These are phyloP conservation scores for Aleiodes testaceus DNA, from an alignment of 2,888 invertebrate genomes.

Conservation along the genomic window DNA sequence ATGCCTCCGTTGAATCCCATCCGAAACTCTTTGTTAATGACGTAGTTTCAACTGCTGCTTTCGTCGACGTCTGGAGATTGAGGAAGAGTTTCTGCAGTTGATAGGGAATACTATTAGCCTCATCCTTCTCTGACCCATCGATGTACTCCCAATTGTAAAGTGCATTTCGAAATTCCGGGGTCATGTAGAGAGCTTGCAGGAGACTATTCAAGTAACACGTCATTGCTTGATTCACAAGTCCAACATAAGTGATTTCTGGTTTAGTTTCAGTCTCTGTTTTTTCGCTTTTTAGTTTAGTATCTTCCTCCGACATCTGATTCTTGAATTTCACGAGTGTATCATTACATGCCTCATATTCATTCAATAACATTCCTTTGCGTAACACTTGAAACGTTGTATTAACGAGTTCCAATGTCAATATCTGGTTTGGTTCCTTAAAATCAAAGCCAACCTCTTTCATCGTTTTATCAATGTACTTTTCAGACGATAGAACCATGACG, in stretches of 20 bases:
- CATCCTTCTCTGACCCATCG: slow-evolving; percentile 78
- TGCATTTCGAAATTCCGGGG: slow-evolving; percentile 92
- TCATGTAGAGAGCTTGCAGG: slow-evolving; percentile 91
- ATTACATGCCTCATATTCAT: slow-evolving; percentile 10
- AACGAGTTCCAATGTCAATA: neutral
- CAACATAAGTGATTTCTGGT: slow-evolving; percentile 76
- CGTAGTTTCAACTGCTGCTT: slow-evolving; percentile 88
- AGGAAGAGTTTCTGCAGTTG: slow-evolving; percentile 90
- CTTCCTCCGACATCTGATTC: neutral
- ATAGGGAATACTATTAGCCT: slow-evolving; percentile 85
- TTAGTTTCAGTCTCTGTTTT: slow-evolving; percentile 17
- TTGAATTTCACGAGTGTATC: neutral
- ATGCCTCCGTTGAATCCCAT: slow-evolving; percentile 91
- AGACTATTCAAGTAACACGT: slow-evolving; percentile 93
- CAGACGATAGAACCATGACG: neutral
- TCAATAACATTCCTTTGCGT: neutral
- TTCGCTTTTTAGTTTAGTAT: neutral
- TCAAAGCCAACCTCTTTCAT: slow-evolving; percentile 6
- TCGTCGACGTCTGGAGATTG: slow-evolving; percentile 85
- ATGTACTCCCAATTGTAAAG: slow-evolving; percentile 87
- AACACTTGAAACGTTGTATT: neutral
- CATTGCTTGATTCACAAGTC: slow-evolving; percentile 92
- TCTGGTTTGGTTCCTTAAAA: neutral
- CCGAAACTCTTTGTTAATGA: slow-evolving; percentile 91
- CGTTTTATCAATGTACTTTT: neutral